Percentiles rank a stretch among this genome's conserved stretches.
These are phyloP conservation scores for Scolopax mira DNA, from an alignment of 2,113 vertebrate species.

Conservation along the genomic window DNA sequence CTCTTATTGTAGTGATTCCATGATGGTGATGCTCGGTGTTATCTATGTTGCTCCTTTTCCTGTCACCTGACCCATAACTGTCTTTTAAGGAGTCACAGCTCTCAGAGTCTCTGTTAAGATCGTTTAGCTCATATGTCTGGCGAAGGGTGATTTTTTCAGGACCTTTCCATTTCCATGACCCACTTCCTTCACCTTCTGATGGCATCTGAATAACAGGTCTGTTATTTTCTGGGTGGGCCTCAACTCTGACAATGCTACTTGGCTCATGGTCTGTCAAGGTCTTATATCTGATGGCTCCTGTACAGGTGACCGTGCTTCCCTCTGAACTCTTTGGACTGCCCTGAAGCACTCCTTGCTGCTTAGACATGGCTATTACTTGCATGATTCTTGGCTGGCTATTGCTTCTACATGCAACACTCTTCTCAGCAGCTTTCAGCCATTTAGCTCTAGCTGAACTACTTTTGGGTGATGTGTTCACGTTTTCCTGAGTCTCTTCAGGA, in stretches of 20 bases:
- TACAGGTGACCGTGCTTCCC: slow-evolving; percentile 84
- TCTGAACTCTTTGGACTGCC: slow-evolving; percentile 87
- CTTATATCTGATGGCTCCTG: slow-evolving; percentile 86
- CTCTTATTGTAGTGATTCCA: slow-evolving; percentile 88
- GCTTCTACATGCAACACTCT: slow-evolving; percentile 84
- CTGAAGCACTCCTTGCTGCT: slow-evolving; percentile 94
- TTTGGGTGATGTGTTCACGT: slow-evolving; percentile 81
- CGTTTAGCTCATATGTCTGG: slow-evolving; percentile 92
- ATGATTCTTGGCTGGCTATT: slow-evolving; percentile 90
- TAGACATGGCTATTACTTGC: slow-evolving; percentile 97
- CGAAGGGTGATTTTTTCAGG: slow-evolving; percentile 86
- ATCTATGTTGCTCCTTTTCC: slow-evolving; percentile 85
- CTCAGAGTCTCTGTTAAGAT: slow-evolving; percentile 92
- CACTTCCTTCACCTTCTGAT: slow-evolving; percentile 85
- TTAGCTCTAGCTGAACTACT: slow-evolving; percentile 83
- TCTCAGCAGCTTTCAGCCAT: slow-evolving; percentile 93
- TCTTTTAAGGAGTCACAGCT: slow-evolving; percentile 89
- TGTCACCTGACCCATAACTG: slow-evolving; percentile 83
- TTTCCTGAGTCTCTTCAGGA: slow-evolving; percentile 94
- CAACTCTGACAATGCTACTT: slow-evolving; percentile 88
- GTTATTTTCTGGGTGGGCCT: slow-evolving; percentile 93
- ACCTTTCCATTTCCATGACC: slow-evolving; percentile 96
- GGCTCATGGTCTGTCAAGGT: slow-evolving; percentile 86
- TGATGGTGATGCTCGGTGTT: slow-evolving; percentile 85
- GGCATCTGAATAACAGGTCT: slow-evolving; percentile 89